Evolutionary conservation across 2,888 invertebrate species (phyloP).

Genomic region (Lepidocyrtoides sp.): DNA sequence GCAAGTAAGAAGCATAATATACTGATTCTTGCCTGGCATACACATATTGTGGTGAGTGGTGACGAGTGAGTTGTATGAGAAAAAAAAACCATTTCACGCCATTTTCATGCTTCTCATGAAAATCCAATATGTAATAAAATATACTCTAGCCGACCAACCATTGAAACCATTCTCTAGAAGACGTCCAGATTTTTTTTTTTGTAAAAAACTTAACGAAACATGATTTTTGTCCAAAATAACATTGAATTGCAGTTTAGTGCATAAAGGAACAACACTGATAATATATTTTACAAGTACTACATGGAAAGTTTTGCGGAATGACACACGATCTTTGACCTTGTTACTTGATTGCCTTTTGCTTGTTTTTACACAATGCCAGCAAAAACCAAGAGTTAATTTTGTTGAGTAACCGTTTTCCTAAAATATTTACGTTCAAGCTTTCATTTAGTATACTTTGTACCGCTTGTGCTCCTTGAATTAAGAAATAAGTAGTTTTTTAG

Average conservation of each 20-base stretch:
- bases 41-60: background rate
- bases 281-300: background rate
- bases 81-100: conserved; percentile 49
- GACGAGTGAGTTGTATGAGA: background rate
- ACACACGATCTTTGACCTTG: conserved; percentile 45
- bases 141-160: conserved; percentile 5
- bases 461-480: conserved; percentile 1
- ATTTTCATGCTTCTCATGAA: conserved; percentile 46
- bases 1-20: conserved; percentile 11
- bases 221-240: no score
- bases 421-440: background rate
- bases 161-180: background rate
- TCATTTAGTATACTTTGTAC: background rate
- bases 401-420: background rate
- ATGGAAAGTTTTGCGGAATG: background rate
- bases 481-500: background rate
- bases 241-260: conserved; percentile 12
- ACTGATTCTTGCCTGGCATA: background rate
- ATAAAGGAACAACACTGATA: background rate
- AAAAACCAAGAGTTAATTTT: background rate
- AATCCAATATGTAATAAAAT: conserved; percentile 51
- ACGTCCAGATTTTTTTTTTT: no score
- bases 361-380: background rate
- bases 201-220: no score
- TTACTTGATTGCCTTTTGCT: conserved; percentile 8